phyloP scores from a whole-genome alignment of 2,888 invertebrate species.

The Cephus rjabovi region DNA sequence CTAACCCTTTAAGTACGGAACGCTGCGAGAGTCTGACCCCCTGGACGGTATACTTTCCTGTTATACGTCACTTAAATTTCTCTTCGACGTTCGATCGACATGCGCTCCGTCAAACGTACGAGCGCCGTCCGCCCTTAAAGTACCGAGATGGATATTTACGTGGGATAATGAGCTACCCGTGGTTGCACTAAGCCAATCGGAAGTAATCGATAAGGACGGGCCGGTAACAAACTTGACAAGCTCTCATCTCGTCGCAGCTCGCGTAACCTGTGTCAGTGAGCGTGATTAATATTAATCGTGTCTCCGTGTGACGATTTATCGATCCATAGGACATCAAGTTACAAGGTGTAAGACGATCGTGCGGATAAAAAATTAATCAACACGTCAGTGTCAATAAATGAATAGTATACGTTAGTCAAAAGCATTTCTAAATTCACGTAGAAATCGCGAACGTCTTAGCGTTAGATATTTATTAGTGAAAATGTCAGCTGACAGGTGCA shows the following conservation, averaged over 20 bases:
- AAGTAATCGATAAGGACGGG: background rate
- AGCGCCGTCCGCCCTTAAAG: background rate
- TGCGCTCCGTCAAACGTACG: background rate
- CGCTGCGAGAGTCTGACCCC: background rate
- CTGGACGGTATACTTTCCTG: background rate
- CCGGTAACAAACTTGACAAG: background rate
- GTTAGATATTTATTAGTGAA: background rate
- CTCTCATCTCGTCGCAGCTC: background rate
- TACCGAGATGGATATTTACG: background rate
- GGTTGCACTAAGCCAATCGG: background rate
- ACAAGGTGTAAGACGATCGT: background rate
- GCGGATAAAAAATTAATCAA: background rate
- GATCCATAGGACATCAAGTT: background rate
- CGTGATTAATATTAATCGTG: background rate
- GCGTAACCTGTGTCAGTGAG: background rate
- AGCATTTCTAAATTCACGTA: background rate
- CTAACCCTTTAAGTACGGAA: background rate
- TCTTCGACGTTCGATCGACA: background rate
- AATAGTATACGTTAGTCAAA: background rate
- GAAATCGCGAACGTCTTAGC: background rate
- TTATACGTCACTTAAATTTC: background rate
- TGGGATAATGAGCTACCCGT: background rate
- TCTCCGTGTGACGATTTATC: background rate
- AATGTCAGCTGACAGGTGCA: background rate
- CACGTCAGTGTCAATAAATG: background rate